Base-by-base conservation (phyloP, 2,797 vertebrate genomes). In the Sebastes steindachneri region DNA sequence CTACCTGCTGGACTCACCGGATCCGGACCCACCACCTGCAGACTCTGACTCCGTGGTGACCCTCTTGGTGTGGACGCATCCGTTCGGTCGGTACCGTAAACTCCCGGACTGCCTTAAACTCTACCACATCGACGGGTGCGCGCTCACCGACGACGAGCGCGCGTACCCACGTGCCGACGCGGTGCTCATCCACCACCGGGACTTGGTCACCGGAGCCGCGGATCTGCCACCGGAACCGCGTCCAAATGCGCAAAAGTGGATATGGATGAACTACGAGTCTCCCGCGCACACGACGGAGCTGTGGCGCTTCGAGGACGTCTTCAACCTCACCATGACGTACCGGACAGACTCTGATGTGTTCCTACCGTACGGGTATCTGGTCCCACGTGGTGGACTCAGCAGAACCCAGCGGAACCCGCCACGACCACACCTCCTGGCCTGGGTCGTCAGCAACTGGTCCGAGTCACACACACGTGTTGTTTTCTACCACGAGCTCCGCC, bases 191-290 rank as follows among this genome's bases (percentile, higher is more conserved):
- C 96, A 96, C 83, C 95, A 96, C 92, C 91, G 95, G 35, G 96
- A 96, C 14, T 79, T 96, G 0, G 73, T 75, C 45, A 45, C 3
- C 9, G 89, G 91, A 9, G 8, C 21, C 4, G 86, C 66, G 0
- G 37, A 85, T 81, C 90, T 97, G 33, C 95, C 93, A 0, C 6
- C 75, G 7, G 72, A 67, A 11, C 93, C 89, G 12, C 94, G 97
- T 4, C 96, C 97, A 0, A 77, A 67, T 0, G 88, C 58, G 9
- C 98, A 99, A 84, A 97, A 95, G 77, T 99, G 98, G 98, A 97
- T 99, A 4, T 99, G 98, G 98, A 96, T 99, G 97, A 99, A 99
- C 94, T 97, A 97, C 68, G 98, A 99, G 94, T 99, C 98, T 1
- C 98, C 98, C 1, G 72, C 96, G 2, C 95, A 99, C 90, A 95